Conservation (phyloP, 2,797 vertebrate genomes). For the Sarcoramphus papa region DNA sequence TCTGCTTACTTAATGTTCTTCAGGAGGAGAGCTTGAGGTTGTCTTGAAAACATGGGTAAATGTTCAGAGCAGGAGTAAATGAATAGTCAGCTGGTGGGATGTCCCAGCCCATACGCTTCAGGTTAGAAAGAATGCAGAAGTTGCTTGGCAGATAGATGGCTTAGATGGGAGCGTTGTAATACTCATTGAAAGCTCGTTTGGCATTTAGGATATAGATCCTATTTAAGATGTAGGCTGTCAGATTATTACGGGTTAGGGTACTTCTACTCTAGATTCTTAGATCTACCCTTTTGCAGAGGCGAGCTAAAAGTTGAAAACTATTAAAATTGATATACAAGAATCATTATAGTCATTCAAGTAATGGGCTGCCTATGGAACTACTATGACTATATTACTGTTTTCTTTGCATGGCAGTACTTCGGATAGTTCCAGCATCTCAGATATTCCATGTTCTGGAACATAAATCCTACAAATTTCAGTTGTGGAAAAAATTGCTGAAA, state of each 20-base stretch:
- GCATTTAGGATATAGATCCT: neutral
- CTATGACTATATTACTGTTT: neutral
- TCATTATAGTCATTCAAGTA: neutral
- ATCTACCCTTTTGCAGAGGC: neutral
- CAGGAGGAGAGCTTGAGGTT: neutral
- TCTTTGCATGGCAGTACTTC: neutral
- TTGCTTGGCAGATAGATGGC: neutral
- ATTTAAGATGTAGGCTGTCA: neutral
- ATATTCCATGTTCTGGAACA: neutral
- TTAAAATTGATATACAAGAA: neutral
- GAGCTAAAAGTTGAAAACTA: neutral
- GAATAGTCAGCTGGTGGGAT: neutral
- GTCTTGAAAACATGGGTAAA: neutral
- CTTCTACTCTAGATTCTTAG: neutral
- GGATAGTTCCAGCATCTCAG: neutral
- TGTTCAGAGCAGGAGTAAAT: neutral
- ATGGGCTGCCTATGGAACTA: neutral
- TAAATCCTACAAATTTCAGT: neutral
- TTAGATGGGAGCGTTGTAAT: neutral
- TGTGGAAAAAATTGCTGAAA: neutral
- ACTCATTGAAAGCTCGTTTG: neutral
- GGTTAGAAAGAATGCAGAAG: neutral
- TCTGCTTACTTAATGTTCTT: neutral
- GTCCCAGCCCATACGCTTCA: fast-evolving
- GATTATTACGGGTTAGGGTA: neutral